Evolutionary conservation across 2,888 invertebrate genomes (phyloP), one percentile per base, ranked within the genome.

Genomic region (Dryobota labecula): DNA sequence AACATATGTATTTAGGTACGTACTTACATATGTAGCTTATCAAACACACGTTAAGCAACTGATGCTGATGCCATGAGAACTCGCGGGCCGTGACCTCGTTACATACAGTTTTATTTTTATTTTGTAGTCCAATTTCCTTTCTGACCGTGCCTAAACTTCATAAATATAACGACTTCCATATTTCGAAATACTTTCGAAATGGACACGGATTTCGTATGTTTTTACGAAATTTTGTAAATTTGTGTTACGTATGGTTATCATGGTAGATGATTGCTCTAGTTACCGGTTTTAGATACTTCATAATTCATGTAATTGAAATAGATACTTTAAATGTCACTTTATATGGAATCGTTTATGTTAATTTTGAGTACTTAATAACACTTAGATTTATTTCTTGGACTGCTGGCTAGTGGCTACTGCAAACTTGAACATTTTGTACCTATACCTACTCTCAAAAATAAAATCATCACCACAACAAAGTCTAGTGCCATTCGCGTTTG

Each of bases 51-150:
- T 84, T 91, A 88, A 80, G 91, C 90, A 92, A 92, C 88, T 87
- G 87, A 84, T 86, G 85, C 76, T 80, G 88, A 74, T 84, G 74
- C 69, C 85, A 84, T 91, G 91, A 91, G 90, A 92, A 89, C 88
- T 87, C 84, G 85, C 84, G 84, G 89, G 87, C 93, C 92, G 85
- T 94, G 94, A 92, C 94, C 94, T 83, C 90, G 90, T 92, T 93
- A 80, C 80, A 70, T 76, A 80, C 71, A 81, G 87, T 91, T 90
- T 89, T 88, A 90, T 92, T 87, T 93, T 92, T 92, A 93, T 93
- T 92, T 92, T 92, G 92, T 92, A 90, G 90, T 92, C 91, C 91
- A 92, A 92, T 94, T 94, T 94, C 93, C 92, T 93, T 90, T 89
- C 86, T 87, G 88, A 89, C 91, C 92, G 92, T 91, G 92, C 92